Evolutionary conservation across 2,113 vertebrate species (phyloP).

Genomic region (cattle (Bos taurus)): DNA sequence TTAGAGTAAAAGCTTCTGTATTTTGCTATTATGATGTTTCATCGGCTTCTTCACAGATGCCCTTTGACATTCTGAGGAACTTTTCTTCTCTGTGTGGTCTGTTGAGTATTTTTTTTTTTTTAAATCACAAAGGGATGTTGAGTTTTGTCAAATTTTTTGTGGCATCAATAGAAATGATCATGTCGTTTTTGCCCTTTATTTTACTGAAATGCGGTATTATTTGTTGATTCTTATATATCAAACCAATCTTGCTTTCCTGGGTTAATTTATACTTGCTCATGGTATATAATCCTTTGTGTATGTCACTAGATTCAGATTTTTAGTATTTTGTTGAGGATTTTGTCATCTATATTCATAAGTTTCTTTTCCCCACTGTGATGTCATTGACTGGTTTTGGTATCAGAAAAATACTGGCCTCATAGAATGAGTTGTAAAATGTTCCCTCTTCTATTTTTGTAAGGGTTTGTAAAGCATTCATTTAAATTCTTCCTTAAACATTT

Average conservation of each 20-base stretch:
- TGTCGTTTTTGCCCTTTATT: background rate
- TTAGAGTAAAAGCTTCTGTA: background rate
- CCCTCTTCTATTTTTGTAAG: background rate
- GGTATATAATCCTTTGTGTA: background rate
- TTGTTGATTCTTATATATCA: background rate
- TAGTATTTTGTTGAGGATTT: background rate
- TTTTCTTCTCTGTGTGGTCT: background rate
- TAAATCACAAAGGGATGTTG: background rate
- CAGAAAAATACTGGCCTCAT: background rate
- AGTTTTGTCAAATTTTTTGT: background rate
- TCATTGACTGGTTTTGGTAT: background rate
- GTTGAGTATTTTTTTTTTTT: background rate
- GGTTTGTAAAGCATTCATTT: background rate
- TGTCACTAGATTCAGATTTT: background rate
- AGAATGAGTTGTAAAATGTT: background rate
- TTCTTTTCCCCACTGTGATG: background rate
- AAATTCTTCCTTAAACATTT: background rate
- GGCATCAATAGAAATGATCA: background rate
- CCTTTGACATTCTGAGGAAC: background rate
- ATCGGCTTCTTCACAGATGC: background rate
- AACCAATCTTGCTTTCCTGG: background rate
- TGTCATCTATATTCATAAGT: background rate
- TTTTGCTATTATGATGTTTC: background rate
- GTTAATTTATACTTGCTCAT: background rate
- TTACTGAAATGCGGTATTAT: background rate